These are phyloP conservation scores for Oryctes rhinoceros DNA, from an alignment of 1,140 invertebrate genomes.

Conservation along the genomic window DNA sequence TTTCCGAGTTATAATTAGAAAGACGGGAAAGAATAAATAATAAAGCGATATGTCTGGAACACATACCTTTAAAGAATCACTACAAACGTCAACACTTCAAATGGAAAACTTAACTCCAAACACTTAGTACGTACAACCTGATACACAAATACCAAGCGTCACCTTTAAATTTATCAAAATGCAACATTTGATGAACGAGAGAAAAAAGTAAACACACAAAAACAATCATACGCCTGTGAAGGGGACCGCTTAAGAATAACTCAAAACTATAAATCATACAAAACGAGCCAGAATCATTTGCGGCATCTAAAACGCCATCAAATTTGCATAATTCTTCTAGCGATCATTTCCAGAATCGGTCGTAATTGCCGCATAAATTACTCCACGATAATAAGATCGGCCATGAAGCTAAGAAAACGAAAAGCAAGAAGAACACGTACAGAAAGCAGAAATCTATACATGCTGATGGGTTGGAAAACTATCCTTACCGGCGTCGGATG, in stretches of 20 bases:
- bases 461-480: no score
- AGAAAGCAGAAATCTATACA: no score
- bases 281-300: not conserved
- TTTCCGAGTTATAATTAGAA: slow-evolving; percentile 12
- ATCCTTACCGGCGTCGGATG: not conserved
- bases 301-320: not conserved
- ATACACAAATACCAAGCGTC: no score
- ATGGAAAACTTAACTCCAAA: not conserved
- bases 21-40: not conserved
- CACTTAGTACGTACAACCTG: not conserved
- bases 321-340: not conserved
- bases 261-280: not conserved
- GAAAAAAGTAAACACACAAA: no score
- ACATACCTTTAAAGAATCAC: not conserved
- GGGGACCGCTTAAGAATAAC: not conserved
- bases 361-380: slow-evolving; percentile 10
- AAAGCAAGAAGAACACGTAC: not conserved
- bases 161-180: no score
- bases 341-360: slow-evolving; percentile 2
- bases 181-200: no score
- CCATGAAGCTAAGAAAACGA: not conserved
- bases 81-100: no score
- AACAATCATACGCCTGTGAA: no score
- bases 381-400: not conserved
- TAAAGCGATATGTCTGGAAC: not conserved